Base-by-base conservation (phyloP, 2,888 invertebrate genomes). In the Erynnis tages region DNA sequence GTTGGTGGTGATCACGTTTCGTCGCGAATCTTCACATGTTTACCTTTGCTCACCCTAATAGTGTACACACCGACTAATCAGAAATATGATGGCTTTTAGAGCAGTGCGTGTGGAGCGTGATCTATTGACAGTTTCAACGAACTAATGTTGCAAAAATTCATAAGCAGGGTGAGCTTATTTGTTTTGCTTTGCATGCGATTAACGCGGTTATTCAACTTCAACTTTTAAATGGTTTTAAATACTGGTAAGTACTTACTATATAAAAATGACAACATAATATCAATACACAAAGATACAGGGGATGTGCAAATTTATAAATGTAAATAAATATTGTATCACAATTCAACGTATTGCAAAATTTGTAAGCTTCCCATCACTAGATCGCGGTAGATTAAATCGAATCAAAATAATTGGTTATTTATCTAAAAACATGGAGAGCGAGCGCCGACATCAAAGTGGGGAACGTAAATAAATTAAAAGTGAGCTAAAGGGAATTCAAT, bases 401-500 rank as follows among this genome's bases (percentile, higher is more conserved):
- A 76, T 77, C 69, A 70, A 72, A 73, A 77, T 85, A 84, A 86
- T 87, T 82, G 82, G 74, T 82, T 83, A 82, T 84, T 82, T 86
- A 84, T 83, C 77, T 77, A 75, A 81, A 76, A 80, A 73, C 71
- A 69, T 64, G 67, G 58, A 69, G 72, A 63, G 61, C 67, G 69
- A 66, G 69, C 62, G 71, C 73, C 71, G 68, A 76, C 76, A 79
- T 85, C 82, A 83, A 85, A 86, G 82, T 70, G 76, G 71, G 70
- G 73, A 73, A 74, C 69, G 77, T 73, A 81, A 86, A 86, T 83
- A 86, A 86, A 86, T 86, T 82, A 83, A 85, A 85, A 80, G 69
- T 75, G 72, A 67, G 71, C 76, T 73, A 67, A 79, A 82, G 75
- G 76, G 76, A 82, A 85, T 87, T 81, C 79, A 82, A 86, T 86